Conservation (phyloP, 2,888 invertebrate genomes). For the Melinopterus prodromus region DNA sequence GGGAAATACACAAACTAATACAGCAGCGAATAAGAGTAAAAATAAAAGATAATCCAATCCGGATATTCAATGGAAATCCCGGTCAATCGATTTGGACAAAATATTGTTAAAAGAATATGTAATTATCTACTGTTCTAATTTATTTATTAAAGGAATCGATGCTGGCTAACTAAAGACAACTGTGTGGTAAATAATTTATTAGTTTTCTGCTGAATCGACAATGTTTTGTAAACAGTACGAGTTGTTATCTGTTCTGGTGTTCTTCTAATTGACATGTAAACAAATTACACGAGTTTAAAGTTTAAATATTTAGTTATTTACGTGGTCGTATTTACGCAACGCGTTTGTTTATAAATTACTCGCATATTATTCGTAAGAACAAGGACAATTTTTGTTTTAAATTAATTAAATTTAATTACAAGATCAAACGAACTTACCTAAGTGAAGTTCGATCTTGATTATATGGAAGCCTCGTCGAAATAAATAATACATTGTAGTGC, state of each 20-base stretch:
- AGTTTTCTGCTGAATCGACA: background rate
- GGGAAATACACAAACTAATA: no score
- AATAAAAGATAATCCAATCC: background rate
- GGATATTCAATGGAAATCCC: background rate
- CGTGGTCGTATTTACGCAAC: background rate
- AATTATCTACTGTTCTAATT: slow-evolving; percentile 15
- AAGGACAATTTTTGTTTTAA: no score
- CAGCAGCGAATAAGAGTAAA: no score
- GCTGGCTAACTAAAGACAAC: background rate
- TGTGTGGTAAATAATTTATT: background rate
- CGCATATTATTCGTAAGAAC: background rate
- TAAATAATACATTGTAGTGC: no score
- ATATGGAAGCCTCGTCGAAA: no score
- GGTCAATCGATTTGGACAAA: no score
- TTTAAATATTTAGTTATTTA: background rate
- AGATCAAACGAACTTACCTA: no score
- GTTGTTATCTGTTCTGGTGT: background rate
- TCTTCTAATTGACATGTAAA: background rate
- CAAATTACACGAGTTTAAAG: background rate
- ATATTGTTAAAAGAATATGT: slow-evolving; percentile 39
- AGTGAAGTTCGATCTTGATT: no score
- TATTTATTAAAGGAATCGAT: background rate
- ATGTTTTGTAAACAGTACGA: background rate
- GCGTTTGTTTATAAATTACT: background rate
- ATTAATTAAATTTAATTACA: no score